Percentiles rank a stretch among this genome's conserved stretches.
phyloP scores from a whole-genome alignment of 2,888 invertebrate species.

The Dyspetes luteomarginatus region DNA sequence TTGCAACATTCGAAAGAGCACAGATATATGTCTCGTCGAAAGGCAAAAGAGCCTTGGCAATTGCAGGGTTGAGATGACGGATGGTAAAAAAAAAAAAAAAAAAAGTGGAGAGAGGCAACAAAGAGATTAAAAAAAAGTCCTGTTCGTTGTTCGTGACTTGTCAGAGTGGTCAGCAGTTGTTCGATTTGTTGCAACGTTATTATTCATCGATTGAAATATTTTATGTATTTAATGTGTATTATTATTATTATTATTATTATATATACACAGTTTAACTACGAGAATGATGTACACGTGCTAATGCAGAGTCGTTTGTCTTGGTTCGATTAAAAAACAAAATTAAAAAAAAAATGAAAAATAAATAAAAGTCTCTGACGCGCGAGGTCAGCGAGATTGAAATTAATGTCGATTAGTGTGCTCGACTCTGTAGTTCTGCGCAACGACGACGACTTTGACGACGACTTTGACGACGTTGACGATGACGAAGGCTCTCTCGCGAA shows the following conservation, averaged over 20 bases:
- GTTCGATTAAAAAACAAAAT: constrained; percentile 23
- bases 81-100: not conserved
- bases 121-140: constrained; percentile 6
- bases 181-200: constrained; percentile 6
- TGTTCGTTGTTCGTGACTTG: constrained; percentile 30
- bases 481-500: constrained; percentile 43
- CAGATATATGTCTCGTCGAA: constrained; percentile 25
- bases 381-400: constrained; percentile 68
- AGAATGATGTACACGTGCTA: constrained; percentile 8
- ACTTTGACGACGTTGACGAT: constrained; percentile 50
- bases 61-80: not conserved
- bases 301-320: constrained; percentile 44
- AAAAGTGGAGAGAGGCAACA: not conserved
- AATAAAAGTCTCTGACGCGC: constrained; percentile 49
- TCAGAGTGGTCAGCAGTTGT: constrained; percentile 23
- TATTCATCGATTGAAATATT: constrained; percentile 27
- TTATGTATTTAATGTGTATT: too few species aligned
- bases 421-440: constrained; percentile 53
- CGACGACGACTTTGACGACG: constrained; percentile 49
- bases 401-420: constrained; percentile 66
- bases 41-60: constrained; percentile 5
- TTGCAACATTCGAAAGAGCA: constrained; percentile 13
- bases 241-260: too few species aligned
- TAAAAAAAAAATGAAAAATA: constrained; percentile 30
- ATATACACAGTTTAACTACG: not conserved